Evolutionary conservation across 1,140 invertebrate genomes (phyloP).

Genomic region (Sycophaga agraensis): DNA sequence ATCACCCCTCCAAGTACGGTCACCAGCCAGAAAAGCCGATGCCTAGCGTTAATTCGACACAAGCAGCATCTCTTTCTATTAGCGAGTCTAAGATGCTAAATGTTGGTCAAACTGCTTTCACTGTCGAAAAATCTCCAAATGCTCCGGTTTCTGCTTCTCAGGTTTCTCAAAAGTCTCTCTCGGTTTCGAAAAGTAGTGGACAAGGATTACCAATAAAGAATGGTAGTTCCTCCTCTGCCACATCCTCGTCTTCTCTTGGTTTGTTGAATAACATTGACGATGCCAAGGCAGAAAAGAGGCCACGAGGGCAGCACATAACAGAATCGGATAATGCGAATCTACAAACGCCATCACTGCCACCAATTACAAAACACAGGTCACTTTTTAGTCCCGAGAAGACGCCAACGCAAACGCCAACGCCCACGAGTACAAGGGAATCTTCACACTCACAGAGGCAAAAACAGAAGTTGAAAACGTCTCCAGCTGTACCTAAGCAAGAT

Average conservation of each 20-base stretch:
- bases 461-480: constrained; percentile 46
- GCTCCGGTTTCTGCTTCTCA: constrained; percentile 21
- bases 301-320: constrained; percentile 29
- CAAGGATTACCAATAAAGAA: constrained; percentile 42
- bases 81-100: constrained; percentile 10
- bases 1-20: constrained; percentile 43
- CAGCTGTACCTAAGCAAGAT: constrained; percentile 25
- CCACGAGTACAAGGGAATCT: constrained; percentile 24
- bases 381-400: constrained; percentile 61
- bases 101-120: constrained; percentile 28
- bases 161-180: constrained; percentile 29
- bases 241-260: constrained; percentile 21
- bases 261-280: constrained; percentile 39
- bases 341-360: constrained; percentile 31
- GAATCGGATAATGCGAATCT: constrained; percentile 25
- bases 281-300: constrained; percentile 38
- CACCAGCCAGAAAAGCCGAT: constrained; percentile 37
- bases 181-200: not conserved
- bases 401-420: constrained; percentile 29
- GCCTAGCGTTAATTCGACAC: constrained; percentile 18
- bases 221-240: constrained; percentile 37
- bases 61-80: constrained; percentile 15
- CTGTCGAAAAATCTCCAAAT: constrained; percentile 38
- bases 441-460: constrained; percentile 40
- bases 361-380: constrained; percentile 43